Percentiles rank a stretch among this genome's conserved stretches.
phyloP scores from a whole-genome alignment of 2,113 vertebrate species.

The Caracal caracal region DNA sequence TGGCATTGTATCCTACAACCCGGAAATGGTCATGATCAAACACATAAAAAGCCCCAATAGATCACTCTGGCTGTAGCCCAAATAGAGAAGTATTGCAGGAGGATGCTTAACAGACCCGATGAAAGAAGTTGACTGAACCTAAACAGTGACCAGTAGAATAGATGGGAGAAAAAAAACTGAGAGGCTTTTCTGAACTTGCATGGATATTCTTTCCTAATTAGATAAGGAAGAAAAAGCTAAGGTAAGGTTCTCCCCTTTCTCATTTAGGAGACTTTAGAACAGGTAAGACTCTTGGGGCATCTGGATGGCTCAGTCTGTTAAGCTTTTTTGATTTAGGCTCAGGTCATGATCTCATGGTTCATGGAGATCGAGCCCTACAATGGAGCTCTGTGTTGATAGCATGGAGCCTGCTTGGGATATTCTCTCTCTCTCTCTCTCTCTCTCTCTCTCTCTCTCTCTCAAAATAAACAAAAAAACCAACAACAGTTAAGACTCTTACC shows the following conservation, averaged over 20 bases:
- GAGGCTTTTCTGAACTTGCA: not conserved
- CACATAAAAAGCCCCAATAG: not conserved
- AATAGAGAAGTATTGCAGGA: not conserved
- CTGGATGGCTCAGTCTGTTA: too few relatives aligned
- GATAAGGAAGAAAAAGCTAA: not conserved
- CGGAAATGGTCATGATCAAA: not conserved
- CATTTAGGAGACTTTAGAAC: not conserved
- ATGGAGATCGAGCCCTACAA: too few relatives aligned
- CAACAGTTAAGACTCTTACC: not conserved
- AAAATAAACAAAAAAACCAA: too few relatives aligned
- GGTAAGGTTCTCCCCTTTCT: not conserved
- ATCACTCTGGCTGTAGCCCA: not conserved
- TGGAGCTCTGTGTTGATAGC: too few relatives aligned
- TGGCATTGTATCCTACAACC: not conserved
- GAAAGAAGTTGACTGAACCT: not conserved
- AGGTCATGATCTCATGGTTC: too few relatives aligned
- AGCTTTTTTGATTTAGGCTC: too few relatives aligned
- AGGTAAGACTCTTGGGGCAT: not conserved
- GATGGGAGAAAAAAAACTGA: not conserved
- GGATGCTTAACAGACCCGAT: not conserved
- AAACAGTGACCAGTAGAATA: not conserved
- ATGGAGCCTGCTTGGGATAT: too few relatives aligned
- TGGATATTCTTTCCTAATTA: not conserved
- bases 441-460: too few relatives aligned
- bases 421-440: too few relatives aligned